Base-by-base conservation (phyloP, 2,888 invertebrate genomes). In the Drosophila sordidula region DNA sequence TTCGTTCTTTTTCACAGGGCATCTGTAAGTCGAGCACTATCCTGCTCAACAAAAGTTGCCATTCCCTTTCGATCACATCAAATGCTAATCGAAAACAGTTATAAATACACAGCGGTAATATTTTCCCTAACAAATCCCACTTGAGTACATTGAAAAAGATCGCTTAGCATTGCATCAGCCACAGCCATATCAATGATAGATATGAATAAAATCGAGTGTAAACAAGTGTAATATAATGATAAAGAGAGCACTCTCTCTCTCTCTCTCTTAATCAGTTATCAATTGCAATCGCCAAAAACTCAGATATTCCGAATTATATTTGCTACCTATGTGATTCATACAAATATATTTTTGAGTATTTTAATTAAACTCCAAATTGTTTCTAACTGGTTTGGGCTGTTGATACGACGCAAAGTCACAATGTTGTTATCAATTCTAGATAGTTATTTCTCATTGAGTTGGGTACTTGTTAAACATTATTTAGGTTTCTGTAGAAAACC, bases 161-260 rank as follows among this genome's bases (percentile, higher is more conserved):
- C 11, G 6, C 12, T 11, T 9, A 11, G 22, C 11, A 77, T 77
- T 73, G 32, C 67, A 64, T 71, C 78, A 71, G 72, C 57, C 39
- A 6, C 0, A 5, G 2, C 6, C 32, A 34, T 49, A 41, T 56
- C 36, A 45, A 38, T 8, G 11, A 44, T 47, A 12, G 8, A 45
- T 42, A 59, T 22, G 6, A 22, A 3, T n/a, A 38, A 9, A 12
- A 11, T 56, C n/a, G 6, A 34, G 11, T 22, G 6, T 16, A 25
- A 12, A 22, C 50, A n/a, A 41, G 18, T 18, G 18, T 14, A 16
- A 12, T 16, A 4, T 5, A 14, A 9, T 25, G 22, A 34, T 45
- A 25, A 47, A 42, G 5, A 12, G 42, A 22, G 34, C 34, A 12
- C 12, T 36, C 26, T 16, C 16, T 25, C 11, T 36, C 26, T 12